phyloP scores from a whole-genome alignment of 2,113 vertebrate species.

The Mirounga angustirostris region DNA sequence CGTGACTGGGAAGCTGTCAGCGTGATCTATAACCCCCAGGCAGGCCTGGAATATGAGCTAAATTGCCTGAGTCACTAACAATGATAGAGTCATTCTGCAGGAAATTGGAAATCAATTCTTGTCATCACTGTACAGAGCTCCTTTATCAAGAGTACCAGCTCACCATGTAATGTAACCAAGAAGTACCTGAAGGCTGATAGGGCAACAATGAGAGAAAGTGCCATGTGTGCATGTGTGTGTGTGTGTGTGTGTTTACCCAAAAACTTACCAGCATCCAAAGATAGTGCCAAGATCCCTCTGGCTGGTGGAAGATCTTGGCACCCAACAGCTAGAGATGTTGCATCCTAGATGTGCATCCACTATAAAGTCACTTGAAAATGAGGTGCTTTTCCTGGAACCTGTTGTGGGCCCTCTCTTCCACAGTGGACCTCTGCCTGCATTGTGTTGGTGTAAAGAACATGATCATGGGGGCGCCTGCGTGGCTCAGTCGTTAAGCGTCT shows the following conservation, averaged over 20 bases:
- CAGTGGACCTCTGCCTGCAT: neutral
- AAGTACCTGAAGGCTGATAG: conserved; percentile 74
- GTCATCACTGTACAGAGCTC: conserved; percentile 93
- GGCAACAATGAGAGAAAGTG: neutral
- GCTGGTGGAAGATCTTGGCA: neutral
- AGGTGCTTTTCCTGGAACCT: neutral
- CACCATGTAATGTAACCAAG: conserved; percentile 80
- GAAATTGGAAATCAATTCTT: conserved; percentile 99
- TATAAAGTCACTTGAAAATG: neutral
- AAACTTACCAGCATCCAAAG: conserved; percentile 17
- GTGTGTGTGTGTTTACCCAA: neutral
- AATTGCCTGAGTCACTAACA: conserved; percentile 93
- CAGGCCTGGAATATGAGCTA: conserved; percentile 91
- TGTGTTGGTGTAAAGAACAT: no score
- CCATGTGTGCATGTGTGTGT: neutral
- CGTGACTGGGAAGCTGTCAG: conserved; percentile 91
- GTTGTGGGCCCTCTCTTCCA: neutral
- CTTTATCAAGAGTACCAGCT: conserved; percentile 90
- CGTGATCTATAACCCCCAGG: conserved; percentile 92
- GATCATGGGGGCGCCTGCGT: no score
- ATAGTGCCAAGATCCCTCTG: neutral
- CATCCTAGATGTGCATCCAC: neutral
- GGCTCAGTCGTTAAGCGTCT: no score
- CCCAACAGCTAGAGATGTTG: neutral
- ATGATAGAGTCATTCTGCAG: conserved; percentile 95